Base-by-base conservation (phyloP, 2,797 vertebrate genomes). In the Anomalospiza imberbis region DNA sequence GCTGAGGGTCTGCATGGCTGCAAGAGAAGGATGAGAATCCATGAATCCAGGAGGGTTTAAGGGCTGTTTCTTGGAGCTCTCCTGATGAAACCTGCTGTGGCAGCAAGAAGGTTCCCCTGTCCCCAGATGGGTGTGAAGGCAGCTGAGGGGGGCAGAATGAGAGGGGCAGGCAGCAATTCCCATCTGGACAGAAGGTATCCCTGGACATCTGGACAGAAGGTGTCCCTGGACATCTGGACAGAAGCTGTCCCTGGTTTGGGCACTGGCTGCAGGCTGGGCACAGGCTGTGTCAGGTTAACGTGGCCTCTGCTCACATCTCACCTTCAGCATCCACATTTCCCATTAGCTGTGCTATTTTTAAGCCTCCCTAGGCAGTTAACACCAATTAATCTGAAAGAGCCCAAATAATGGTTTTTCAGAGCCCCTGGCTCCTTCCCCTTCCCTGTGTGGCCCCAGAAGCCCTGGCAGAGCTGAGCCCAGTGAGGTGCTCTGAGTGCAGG, bases 281-380 rank as follows among this genome's bases (percentile, higher is more conserved):
- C 87, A 79, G 16, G 63, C 71, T 9, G 29, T 3, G 8, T 8
- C 16, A 2, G 88, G 62, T 75, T 78, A 17, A 42, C 0, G 32
- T 40, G 76, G 66, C 42, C 50, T 74, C 87, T 50, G 76, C 91
- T 90, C 91, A 12, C 75, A 13, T 57, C 55, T 89, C 67, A 10
- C 91, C 92, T 86, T 72, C 89, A 81, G 58, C 93, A 4, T 62
- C 62, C 88, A 29, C 1, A 2, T 45, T 81, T 83, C 79, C 80
- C 36, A 91, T 89, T 77, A 94, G 79, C 51, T 13, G 38, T 28
- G 83, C 87, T 97, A 94, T 93, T 96, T 92, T 94, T 15, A 48
- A 88, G 84, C 76, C 77, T 97, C 94, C 93, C 94, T 50, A 83
- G 68, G 88, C 91, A 91, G 91, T 96, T 95, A 89, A 87, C 88